These are phyloP conservation scores for Trogon surrucura DNA, from an alignment of 2,113 vertebrate species.

Conservation along the genomic window DNA sequence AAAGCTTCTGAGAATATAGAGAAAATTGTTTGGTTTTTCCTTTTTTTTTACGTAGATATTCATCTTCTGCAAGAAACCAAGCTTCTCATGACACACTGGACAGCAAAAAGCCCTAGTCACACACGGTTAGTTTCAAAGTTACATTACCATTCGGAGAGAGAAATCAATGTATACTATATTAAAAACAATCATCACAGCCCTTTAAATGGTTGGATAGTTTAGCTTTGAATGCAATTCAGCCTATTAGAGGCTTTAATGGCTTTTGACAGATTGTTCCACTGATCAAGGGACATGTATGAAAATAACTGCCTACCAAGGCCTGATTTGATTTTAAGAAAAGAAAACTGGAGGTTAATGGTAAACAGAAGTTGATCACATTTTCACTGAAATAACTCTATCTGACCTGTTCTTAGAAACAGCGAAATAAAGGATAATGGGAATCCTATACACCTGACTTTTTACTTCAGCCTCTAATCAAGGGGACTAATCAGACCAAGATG, in stretches of 20 bases:
- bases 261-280: conserved; percentile 78
- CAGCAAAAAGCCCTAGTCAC: conserved; percentile 68
- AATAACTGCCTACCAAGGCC: conserved; percentile 71
- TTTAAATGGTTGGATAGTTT: conserved; percentile 67
- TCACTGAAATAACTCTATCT: conserved; percentile 62
- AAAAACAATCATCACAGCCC: conserved; percentile 72
- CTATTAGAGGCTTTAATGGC: conserved; percentile 74
- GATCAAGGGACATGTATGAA: conserved; percentile 77
- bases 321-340: conserved; percentile 79
- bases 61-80: conserved; percentile 41
- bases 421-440: conserved; percentile 71
- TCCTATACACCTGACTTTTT: conserved; percentile 70
- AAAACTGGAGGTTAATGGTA: conserved; percentile 75
- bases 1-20: conserved; percentile 23
- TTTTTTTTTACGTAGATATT: conserved; percentile 22
- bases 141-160: conserved; percentile 56
- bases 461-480: conserved; percentile 72
- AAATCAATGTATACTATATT: conserved; percentile 78
- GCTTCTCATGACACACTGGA: conserved; percentile 9
- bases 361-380: conserved; percentile 78
- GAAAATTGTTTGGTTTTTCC: conserved; percentile 3
- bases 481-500: conserved; percentile 76
- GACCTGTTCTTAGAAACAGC: conserved; percentile 59
- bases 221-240: conserved; percentile 74
- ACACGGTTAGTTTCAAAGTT: conserved; percentile 78